Conservation (phyloP, 37 sponge, comb jelly and placozoan genomes). For the Eunapius fragilis region DNA sequence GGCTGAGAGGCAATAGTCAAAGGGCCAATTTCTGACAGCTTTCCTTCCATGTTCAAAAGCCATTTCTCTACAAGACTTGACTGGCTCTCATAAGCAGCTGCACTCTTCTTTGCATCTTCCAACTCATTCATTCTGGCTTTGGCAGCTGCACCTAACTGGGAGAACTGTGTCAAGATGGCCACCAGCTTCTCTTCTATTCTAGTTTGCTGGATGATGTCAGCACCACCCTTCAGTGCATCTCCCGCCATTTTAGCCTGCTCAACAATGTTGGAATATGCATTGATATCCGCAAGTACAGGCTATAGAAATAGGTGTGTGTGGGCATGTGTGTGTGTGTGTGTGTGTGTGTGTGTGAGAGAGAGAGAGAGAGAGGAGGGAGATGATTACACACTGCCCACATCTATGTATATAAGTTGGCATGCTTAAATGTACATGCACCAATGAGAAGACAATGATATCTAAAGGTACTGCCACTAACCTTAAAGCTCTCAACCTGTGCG, state of each 20-base stretch:
- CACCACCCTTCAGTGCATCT: constrained; percentile 27
- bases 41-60: constrained; percentile 47
- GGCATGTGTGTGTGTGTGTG: background rate
- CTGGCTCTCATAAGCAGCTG: constrained; percentile 38
- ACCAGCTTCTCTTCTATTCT: constrained; percentile 49
- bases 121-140: constrained; percentile 30
- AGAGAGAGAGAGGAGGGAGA: background rate
- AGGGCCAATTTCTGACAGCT: constrained; percentile 4
- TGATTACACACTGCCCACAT: too few relatives aligned
- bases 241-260: constrained; percentile 55
- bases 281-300: constrained; percentile 51
- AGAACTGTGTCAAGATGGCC: constrained; percentile 25
- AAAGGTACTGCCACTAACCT: constrained; percentile 15
- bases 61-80: constrained; percentile 44
- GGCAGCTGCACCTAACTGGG: constrained; percentile 27
- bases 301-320: background rate
- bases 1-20: constrained; percentile 64
- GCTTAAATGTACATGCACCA: background rate
- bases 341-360: background rate
- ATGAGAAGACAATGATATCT: background rate
- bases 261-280: constrained; percentile 20
- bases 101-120: constrained; percentile 51
- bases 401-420: background rate
- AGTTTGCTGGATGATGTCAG: constrained; percentile 33
- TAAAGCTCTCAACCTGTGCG: constrained; percentile 58